phyloP scores from a whole-genome alignment of 2,113 vertebrate species.

The Pelusios castaneus region DNA sequence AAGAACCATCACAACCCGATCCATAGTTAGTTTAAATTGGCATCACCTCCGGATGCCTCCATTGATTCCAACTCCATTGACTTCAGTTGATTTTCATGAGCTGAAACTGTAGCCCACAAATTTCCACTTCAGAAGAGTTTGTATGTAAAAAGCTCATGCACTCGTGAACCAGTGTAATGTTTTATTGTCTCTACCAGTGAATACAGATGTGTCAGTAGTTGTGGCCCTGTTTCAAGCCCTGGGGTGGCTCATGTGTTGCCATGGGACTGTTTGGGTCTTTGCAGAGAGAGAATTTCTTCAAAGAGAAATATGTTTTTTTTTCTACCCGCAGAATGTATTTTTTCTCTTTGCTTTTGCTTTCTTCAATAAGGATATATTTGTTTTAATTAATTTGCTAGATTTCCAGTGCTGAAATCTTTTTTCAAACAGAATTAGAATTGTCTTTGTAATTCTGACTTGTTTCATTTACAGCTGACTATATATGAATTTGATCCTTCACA shows the following conservation, averaged over 20 bases:
- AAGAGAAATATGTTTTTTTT: not conserved
- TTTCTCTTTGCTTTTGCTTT: not conserved
- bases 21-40: not conserved
- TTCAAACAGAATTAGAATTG: not conserved
- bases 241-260: not conserved
- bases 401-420: not conserved
- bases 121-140: not conserved
- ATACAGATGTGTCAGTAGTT: not conserved
- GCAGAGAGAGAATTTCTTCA: not conserved
- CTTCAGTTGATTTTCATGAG: not conserved
- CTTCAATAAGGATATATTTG: not conserved
- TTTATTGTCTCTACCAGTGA: not conserved
- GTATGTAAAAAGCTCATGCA: fast-evolving
- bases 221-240: not conserved
- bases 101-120: not conserved
- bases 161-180: not conserved
- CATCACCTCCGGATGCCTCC: not conserved
- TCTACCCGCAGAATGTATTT: not conserved
- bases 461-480: not conserved
- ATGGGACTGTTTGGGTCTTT: not conserved
- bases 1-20: not conserved
- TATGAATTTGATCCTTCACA: not conserved
- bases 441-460: not conserved
- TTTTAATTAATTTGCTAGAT: not conserved
- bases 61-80: not conserved